These are phyloP conservation scores for Drosophila mulleri DNA, from an alignment of 2,888 invertebrate species.

Conservation along the genomic window DNA sequence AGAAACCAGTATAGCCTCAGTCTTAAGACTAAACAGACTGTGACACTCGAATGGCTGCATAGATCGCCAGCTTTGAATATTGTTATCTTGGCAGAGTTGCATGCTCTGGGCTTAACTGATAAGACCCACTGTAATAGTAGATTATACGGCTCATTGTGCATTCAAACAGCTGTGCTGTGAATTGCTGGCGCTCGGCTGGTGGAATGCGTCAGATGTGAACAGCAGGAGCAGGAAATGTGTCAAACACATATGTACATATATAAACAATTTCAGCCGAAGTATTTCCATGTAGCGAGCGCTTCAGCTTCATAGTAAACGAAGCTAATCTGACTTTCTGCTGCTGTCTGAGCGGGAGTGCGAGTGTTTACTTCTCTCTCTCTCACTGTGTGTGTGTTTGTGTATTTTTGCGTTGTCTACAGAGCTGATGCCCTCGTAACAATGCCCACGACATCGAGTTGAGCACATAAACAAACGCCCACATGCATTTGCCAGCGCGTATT, in stretches of 20 bases:
- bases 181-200: background rate
- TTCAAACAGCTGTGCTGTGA: constrained; percentile 7
- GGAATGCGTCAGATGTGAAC: constrained; percentile 7
- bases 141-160: constrained; percentile 10
- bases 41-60: background rate
- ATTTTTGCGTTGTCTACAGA: constrained; percentile 6
- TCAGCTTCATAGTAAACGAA: constrained; percentile 1
- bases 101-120: background rate
- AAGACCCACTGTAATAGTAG: background rate
- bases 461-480: constrained; percentile 77
- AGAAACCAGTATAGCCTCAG: background rate
- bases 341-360: background rate
- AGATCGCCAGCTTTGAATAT: background rate
- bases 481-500: constrained; percentile 28
- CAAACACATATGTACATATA: background rate
- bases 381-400: background rate
- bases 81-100: background rate
- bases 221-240: constrained; percentile 9
- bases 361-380: background rate
- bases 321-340: constrained; percentile 4
- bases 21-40: background rate
- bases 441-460: constrained; percentile 15
- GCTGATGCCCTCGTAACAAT: constrained; percentile 2
- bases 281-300: constrained; percentile 2
- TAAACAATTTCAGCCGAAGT: background rate